phyloP scores from a whole-genome alignment of 2,113 vertebrate genomes.

The Oncorhynchus tshawytscha region DNA sequence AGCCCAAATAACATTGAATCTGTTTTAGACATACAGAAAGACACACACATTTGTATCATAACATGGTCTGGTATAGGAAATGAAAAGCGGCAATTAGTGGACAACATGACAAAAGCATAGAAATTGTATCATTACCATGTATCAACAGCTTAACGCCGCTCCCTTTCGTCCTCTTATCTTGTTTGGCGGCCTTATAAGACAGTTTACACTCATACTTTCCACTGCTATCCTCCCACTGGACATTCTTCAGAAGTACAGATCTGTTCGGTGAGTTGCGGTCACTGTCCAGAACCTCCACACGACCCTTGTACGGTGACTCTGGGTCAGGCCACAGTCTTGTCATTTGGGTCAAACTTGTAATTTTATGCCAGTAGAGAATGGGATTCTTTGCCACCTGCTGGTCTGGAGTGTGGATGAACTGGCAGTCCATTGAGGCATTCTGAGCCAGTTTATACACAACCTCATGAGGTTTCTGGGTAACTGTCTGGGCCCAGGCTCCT shows the following conservation, averaged over 20 bases:
- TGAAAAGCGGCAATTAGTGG: not conserved
- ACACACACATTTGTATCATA: not conserved
- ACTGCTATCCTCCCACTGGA: slow-evolving; percentile 43
- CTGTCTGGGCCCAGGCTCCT: slow-evolving; percentile 33
- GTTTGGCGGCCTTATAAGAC: not conserved
- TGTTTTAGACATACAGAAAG: slow-evolving; percentile 36
- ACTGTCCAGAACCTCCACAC: slow-evolving; percentile 25
- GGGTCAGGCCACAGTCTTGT: not conserved
- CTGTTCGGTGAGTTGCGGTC: not conserved
- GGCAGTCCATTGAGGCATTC: slow-evolving; percentile 32
- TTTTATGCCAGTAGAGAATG: slow-evolving; percentile 49
- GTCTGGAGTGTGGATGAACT: slow-evolving; percentile 28
- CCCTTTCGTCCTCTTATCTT: slow-evolving; percentile 26
- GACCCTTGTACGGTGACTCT: not conserved
- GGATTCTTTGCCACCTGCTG: not conserved
- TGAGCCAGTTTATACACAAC: slow-evolving; percentile 28
- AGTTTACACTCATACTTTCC: slow-evolving; percentile 57
- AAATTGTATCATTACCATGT: slow-evolving; percentile 46
- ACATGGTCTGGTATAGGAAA: not conserved
- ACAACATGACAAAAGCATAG: not conserved
- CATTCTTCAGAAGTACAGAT: slow-evolving; percentile 38
- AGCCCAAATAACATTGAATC: slow-evolving; percentile 35
- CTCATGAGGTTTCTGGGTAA: slow-evolving; percentile 42
- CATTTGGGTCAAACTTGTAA: too few relatives aligned
- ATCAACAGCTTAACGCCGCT: slow-evolving; percentile 33